Evolutionary conservation across 2,888 invertebrate species (phyloP).

Genomic region (Catocala fraxini): DNA sequence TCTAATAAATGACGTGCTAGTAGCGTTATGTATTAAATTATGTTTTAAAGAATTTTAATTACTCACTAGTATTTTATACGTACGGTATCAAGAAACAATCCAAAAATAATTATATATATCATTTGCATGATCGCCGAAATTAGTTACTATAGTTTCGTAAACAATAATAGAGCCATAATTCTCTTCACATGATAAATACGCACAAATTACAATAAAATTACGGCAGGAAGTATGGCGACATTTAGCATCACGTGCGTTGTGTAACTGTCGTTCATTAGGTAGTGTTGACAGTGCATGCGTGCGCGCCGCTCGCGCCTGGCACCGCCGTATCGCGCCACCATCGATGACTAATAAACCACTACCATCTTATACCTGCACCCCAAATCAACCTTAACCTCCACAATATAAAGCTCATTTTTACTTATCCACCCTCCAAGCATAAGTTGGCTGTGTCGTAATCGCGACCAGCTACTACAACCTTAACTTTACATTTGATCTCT

Average conservation of each 20-base stretch:
- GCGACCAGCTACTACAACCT: constrained; percentile 62
- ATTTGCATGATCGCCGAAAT: constrained; percentile 31
- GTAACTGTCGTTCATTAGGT: constrained; percentile 87
- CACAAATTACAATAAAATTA: constrained; percentile 86
- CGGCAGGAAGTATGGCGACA: constrained; percentile 80
- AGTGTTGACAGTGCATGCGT: constrained; percentile 85
- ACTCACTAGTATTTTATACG: too few species aligned
- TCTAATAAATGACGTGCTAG: too few species aligned
- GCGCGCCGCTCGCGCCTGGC: constrained; percentile 85
- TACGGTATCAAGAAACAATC: not conserved
- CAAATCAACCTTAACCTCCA: constrained; percentile 32
- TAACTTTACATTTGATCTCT: constrained; percentile 53
- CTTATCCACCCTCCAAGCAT: constrained; percentile 31
- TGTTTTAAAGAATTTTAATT: too few species aligned
- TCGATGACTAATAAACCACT: constrained; percentile 86
- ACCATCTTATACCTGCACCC: constrained; percentile 49
- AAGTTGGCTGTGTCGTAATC: constrained; percentile 67
- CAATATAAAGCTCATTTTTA: constrained; percentile 35
- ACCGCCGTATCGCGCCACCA: constrained; percentile 85
- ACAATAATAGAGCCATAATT: constrained; percentile 73
- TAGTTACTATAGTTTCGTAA: constrained; percentile 33
- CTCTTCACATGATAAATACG: constrained; percentile 84
- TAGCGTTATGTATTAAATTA: too few species aligned
- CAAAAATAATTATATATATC: constrained; percentile 10
- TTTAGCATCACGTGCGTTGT: constrained; percentile 85